Conservation (phyloP, 1,140 invertebrate species). For the Drosophila malerkotliana region DNA sequence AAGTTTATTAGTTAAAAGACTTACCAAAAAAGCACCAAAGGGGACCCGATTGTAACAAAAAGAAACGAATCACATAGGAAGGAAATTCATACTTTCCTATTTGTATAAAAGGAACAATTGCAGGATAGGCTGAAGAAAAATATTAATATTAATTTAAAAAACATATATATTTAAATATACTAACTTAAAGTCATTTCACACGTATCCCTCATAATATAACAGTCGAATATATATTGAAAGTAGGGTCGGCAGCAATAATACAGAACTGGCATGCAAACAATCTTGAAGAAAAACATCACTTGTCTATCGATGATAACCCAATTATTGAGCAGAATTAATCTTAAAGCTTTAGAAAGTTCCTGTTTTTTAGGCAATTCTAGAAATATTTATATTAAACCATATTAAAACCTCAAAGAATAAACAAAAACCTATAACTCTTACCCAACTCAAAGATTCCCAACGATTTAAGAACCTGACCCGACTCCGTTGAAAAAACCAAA, state of each 20-base stretch:
- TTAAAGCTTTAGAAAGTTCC: conserved; percentile 19
- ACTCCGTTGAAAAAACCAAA: conserved; percentile 45
- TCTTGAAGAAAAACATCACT: conserved; percentile 71
- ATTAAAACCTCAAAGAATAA: neutral
- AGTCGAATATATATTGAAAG: conserved; percentile 67
- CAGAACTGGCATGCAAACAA: conserved; percentile 66
- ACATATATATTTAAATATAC: neutral
- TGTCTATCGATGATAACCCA: conserved; percentile 59
- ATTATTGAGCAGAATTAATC: conserved; percentile 42
- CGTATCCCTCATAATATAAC: conserved; percentile 50
- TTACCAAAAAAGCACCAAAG: conserved; percentile 65
- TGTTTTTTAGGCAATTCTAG: conserved; percentile 41
- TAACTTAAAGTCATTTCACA: conserved; percentile 68
- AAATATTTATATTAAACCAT: neutral
- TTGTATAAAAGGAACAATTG: conserved; percentile 55
- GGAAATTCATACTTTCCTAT: conserved; percentile 54
- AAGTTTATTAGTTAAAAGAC: neutral
- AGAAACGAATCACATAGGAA: conserved; percentile 59
- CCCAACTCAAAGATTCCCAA: conserved; percentile 63
- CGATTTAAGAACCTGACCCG: conserved; percentile 32
- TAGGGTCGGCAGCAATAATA: conserved; percentile 61
- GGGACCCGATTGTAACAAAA: conserved; percentile 56
- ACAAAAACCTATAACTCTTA: conserved; percentile 5
- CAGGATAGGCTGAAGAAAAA: conserved; percentile 55
- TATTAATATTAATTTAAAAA: neutral